Evolutionary conservation across 1,140 invertebrate species (phyloP).

Genomic region (Drosophila elegans): DNA sequence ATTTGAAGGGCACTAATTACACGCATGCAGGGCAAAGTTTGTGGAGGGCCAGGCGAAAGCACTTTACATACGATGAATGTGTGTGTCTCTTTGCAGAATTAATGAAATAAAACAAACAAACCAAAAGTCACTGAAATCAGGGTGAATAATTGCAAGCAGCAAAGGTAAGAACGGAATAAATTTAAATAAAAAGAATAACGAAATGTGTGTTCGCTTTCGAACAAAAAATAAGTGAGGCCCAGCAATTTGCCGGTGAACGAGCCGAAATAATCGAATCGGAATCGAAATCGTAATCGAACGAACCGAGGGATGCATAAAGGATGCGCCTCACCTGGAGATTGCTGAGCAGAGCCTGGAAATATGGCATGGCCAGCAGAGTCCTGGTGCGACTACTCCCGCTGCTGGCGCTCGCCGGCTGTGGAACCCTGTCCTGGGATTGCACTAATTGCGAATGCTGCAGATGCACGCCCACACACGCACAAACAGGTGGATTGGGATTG

Average conservation of each 20-base stretch:
- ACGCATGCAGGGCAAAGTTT: conserved; percentile 46
- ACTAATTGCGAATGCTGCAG: conserved; percentile 75
- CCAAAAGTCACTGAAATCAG: conserved; percentile 4
- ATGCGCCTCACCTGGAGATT: conserved; percentile 89
- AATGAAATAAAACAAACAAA: conserved; percentile 19
- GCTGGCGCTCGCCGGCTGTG: conserved; percentile 85
- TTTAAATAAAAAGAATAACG: conserved; percentile 47
- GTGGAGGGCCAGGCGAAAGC: neutral
- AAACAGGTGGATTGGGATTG: conserved; percentile 12
- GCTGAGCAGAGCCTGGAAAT: conserved; percentile 89
- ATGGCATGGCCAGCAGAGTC: conserved; percentile 86
- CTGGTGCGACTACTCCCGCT: conserved; percentile 87
- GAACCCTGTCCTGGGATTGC: conserved; percentile 68
- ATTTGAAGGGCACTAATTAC: conserved; percentile 57
- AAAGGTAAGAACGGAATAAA: conserved; percentile 35
- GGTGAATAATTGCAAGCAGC: conserved; percentile 10
- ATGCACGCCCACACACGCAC: conserved; percentile 1
- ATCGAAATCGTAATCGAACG: neutral
- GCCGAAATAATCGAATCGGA: conserved; percentile 26
- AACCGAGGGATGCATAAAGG: conserved; percentile 20
- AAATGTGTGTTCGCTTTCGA: conserved; percentile 34
- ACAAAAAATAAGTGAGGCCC: conserved; percentile 11
- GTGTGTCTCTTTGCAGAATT: conserved; percentile 9
- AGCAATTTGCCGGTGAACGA: conserved; percentile 9
- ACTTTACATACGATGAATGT: too few relatives aligned